Evolutionary conservation across 2,888 invertebrate genomes (phyloP).

Genomic region (Eupithecia vulgata): DNA sequence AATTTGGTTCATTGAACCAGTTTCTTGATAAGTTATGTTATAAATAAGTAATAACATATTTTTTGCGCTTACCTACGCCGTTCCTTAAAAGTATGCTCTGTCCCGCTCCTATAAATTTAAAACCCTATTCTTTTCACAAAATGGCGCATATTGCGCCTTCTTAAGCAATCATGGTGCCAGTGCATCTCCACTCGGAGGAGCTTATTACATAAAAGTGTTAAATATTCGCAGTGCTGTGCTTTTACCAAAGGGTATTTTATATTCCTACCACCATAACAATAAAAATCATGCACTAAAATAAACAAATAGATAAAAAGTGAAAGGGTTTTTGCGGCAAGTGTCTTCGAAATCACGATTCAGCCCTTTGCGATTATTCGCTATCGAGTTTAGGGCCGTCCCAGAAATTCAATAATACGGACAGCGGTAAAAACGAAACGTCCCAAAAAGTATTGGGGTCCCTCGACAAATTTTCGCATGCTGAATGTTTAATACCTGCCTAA

Average conservation of each 20-base stretch:
- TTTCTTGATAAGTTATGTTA: too few species aligned
- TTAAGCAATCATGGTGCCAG: neutral
- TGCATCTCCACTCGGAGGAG: neutral
- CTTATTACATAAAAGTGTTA: neutral
- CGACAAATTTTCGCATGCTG: conserved; percentile 36
- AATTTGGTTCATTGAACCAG: too few species aligned
- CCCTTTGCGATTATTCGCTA: conserved; percentile 59
- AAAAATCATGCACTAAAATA: conserved; percentile 54
- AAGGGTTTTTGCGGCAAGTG: conserved; percentile 56
- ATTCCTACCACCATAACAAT: conserved; percentile 40
- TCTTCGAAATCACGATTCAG: conserved; percentile 60
- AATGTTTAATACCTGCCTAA: conserved; percentile 36
- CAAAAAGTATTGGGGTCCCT: conserved; percentile 47
- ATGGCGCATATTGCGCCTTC: too few species aligned
- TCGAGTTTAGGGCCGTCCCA: conserved; percentile 50
- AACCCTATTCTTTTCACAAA: too few species aligned
- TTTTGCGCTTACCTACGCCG: too few species aligned
- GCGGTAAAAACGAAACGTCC: conserved; percentile 50
- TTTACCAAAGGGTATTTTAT: neutral
- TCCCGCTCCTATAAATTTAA: too few species aligned
- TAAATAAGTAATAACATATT: too few species aligned
- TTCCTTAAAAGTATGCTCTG: too few species aligned
- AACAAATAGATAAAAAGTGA: conserved; percentile 59
- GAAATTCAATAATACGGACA: conserved; percentile 58
- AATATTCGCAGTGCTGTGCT: neutral